Base-by-base conservation (phyloP, 2,113 vertebrate genomes). In the Brachyhypopomus occidentalis region DNA sequence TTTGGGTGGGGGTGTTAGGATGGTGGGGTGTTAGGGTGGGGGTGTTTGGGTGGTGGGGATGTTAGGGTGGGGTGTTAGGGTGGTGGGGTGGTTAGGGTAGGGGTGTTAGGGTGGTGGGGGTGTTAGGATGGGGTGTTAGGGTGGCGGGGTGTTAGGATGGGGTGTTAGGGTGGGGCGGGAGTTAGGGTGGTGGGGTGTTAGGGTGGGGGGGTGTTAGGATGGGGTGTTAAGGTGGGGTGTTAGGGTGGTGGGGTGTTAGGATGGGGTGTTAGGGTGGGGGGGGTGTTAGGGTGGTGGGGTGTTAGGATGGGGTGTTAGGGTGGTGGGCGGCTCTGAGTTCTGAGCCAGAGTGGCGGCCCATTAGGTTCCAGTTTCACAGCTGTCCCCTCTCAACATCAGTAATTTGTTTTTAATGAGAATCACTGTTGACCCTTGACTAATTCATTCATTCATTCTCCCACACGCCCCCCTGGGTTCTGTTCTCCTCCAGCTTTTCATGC, bases 351-450 rank as follows among this genome's bases (percentile, higher is more conserved):
- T 77, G 73, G 81, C 79, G 59, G 81, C 75, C 84, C 76, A 83
- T 98, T 98, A 98, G 95, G 91, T 93, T 94, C 95, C 92, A 71
- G 95, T 95, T 96, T 95, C 96, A 96, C 97, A 99, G 97, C 97
- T 98, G 97, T 97, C 96, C 95, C 96, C 95, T 95, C 95, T 95
- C 95, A 96, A 95, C 95, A 97, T 95, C 90, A 91, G 96, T 98
- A 98, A 99, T 99, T 98, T 98, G 96, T 97, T 98, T 99, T 99
- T 98, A 98, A 99, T 99, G 97, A 98, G 97, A 99, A 98, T 96
- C 97, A 97, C 91, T 96, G 94, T 94, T 98, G 97, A 98, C 96
- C 97, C 97, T 95, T 96, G 97, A 99, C 96, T 98, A 98, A 98
- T 99, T 95, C 96, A 98, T 97, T 97, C 80, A 81, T 67, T 63